A percentile compares a stretch with the other conserved stretches of the same genome.
These are phyloP conservation scores for Nudaria mundana DNA, from an alignment of 2,888 invertebrate species.

Conservation along the genomic window DNA sequence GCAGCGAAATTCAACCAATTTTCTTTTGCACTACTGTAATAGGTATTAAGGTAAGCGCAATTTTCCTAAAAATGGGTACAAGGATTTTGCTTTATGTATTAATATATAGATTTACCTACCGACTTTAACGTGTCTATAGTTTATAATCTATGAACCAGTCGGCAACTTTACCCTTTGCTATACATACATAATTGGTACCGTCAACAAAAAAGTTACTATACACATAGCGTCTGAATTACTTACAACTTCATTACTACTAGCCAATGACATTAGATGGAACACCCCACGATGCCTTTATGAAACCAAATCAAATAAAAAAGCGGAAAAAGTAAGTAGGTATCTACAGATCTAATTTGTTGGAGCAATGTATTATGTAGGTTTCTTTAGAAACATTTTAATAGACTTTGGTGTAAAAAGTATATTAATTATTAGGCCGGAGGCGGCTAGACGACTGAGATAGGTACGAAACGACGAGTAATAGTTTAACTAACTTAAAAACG, in stretches of 20 bases:
- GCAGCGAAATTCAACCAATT: too few species aligned
- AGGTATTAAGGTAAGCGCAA: too few species aligned
- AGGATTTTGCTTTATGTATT: too few species aligned
- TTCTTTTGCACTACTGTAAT: too few species aligned
- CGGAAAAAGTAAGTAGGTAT: too few species aligned
- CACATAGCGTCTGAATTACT: constrained; percentile 33
- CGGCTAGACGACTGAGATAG: too few species aligned
- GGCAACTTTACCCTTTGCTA: constrained; percentile 52
- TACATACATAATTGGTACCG: constrained; percentile 61
- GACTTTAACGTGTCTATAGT: too few species aligned
- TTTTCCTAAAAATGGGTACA: too few species aligned
- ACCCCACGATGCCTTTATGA: constrained; percentile 52
- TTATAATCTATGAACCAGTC: constrained; percentile 41
- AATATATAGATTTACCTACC: too few species aligned
- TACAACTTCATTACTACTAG: constrained; percentile 58
- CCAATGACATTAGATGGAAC: constrained; percentile 34
- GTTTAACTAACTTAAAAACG: too few species aligned
- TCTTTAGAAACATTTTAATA: too few species aligned
- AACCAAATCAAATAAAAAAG: constrained; percentile 43
- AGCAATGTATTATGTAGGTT: constrained; percentile 41
- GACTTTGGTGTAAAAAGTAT: neutral
- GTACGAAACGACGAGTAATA: too few species aligned
- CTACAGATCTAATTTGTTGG: constrained; percentile 58
- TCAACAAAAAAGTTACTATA: constrained; percentile 49
- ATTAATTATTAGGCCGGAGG: neutral